Evolutionary conservation across 1,140 invertebrate species (phyloP), one percentile per base, ranked within the genome.

Genomic region (Solen grandis): DNA sequence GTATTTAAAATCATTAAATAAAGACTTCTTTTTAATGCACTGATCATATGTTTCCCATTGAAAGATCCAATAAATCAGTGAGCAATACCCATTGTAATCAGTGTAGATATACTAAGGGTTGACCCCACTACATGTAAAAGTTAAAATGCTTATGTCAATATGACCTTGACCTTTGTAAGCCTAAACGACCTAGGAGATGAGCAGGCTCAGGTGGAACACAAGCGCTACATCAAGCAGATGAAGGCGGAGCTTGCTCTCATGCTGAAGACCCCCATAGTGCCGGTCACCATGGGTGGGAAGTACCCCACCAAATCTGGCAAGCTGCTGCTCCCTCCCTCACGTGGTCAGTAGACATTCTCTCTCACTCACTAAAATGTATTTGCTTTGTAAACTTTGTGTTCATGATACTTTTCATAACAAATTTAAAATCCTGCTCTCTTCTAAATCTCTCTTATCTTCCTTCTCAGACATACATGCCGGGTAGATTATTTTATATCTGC

Each of bases 231-330:
- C 92, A 95, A 83, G 83, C 89, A 1, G 94, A 94, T 89, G 93
- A 94, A 85, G 69, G 92, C 93, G 52, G 93, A 95, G 50, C 88
- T 97, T 5, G 89, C 92, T 4, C 62, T 88, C 4, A 85, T 96
- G 19, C 85, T 96, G 31, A 91, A 93, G 0, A 93, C 94, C 79
- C 94, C 95, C 1, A 84, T 96, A 13, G 95, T 95, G 84, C 95
- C 95, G 0, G 94, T 93, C 89, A 94, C 94, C 0, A 95, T 95
- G 86, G 96, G 94, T 73, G 95, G 94, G 70, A 96, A 95, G 87
- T 96, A 95, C 70, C 90, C 88, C 50, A 90, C 89, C 1, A 83
- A 85, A 69, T 82, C 79, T 0, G 89, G 89, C 14, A 87, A 85
- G 68, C 80, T 90, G 25, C 52, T 84, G 3, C 22, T 83, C 22